These are phyloP conservation scores for Morelia viridis DNA, from an alignment of 2,797 vertebrate genomes.

Conservation along the genomic window DNA sequence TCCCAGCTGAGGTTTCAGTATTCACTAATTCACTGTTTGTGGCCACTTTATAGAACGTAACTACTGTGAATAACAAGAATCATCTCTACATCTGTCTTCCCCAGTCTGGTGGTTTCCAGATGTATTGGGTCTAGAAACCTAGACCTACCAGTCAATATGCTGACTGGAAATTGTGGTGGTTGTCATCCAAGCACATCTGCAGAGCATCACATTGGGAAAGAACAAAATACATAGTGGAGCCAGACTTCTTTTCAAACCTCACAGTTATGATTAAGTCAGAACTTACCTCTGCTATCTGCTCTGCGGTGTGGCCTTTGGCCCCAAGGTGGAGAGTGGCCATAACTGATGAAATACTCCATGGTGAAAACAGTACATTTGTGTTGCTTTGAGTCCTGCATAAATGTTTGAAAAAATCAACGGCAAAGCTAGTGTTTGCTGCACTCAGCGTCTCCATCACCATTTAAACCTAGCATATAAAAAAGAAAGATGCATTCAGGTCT, in stretches of 20 bases:
- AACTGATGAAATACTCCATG: slow-evolving; percentile 70
- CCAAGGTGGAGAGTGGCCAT: slow-evolving; percentile 73
- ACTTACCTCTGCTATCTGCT: slow-evolving; percentile 74
- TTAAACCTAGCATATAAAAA: slow-evolving; percentile 47
- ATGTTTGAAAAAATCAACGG: slow-evolving; percentile 71
- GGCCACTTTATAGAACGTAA: background rate
- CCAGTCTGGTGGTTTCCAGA: background rate
- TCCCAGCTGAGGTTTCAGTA: too few species aligned
- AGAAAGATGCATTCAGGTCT: background rate
- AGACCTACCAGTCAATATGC: background rate
- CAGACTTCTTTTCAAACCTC: background rate
- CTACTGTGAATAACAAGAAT: background rate
- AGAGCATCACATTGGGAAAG: background rate
- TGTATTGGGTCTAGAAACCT: background rate
- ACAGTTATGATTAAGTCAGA: background rate
- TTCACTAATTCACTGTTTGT: background rate
- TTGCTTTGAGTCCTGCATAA: slow-evolving; percentile 47
- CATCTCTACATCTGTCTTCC: background rate
- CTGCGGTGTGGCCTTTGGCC: slow-evolving; percentile 68
- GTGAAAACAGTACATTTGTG: slow-evolving; percentile 74
- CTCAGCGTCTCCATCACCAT: slow-evolving; percentile 70
- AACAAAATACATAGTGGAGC: background rate
- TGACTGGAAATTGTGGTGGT: background rate
- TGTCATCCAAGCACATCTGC: background rate
- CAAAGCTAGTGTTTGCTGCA: slow-evolving; percentile 71